A percentile compares a stretch with the other conserved stretches of the same genome.
phyloP scores from a whole-genome alignment of 2,888 invertebrate species.

The Macropis europaea region DNA sequence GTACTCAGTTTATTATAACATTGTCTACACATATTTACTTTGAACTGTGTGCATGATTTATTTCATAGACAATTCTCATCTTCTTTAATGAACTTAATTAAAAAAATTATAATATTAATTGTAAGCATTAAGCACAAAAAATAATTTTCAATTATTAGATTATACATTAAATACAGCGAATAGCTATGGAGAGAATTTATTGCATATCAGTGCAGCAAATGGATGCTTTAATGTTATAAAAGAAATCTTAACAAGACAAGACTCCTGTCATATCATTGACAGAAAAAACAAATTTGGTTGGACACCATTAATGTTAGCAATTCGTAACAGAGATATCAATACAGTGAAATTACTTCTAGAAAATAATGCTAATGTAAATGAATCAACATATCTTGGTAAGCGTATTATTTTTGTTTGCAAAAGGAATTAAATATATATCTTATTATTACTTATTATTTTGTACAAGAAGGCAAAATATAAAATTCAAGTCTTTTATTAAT shows the following conservation, averaged over 20 bases:
- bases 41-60: not conserved
- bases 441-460: not conserved
- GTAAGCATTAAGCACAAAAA: not conserved
- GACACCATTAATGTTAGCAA: conserved; percentile 76
- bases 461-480: not conserved
- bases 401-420: not conserved
- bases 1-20: conserved; percentile 18
- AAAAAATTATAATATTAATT: not conserved
- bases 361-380: conserved; percentile 63
- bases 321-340: conserved; percentile 70
- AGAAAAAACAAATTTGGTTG: conserved; percentile 75
- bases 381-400: conserved; percentile 72
- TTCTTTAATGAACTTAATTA: not conserved
- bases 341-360: conserved; percentile 69
- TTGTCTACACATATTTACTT: not conserved
- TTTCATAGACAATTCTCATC: not conserved
- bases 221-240: conserved; percentile 64
- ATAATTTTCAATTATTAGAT: conserved; percentile 55
- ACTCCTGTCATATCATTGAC: conserved; percentile 56
- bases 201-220: conserved; percentile 73
- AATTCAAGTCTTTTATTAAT: not conserved
- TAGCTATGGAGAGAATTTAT: conserved; percentile 72
- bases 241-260: conserved; percentile 63
- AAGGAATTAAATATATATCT: not conserved
- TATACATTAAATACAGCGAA: conserved; percentile 71